Evolutionary conservation across 2,113 vertebrate genomes (phyloP), one percentile per base, ranked within the genome.

Genomic region (Pungitius pungitius): DNA sequence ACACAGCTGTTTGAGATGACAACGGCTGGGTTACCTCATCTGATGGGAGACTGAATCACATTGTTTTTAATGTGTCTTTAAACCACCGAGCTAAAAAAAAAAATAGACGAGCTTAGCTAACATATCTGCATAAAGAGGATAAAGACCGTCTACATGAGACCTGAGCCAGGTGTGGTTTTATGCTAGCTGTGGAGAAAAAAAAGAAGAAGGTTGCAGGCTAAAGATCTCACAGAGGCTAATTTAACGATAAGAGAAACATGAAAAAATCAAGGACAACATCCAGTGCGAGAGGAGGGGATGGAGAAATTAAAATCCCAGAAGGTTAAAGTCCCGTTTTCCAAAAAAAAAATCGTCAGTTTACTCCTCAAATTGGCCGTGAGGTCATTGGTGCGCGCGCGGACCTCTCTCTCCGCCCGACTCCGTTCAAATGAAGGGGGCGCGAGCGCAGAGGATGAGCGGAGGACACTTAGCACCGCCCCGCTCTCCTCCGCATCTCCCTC

Each of bases 401-500:
- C 30, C n/a, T 5, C 1, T 65, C 3, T 17, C 9, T 8, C 8
- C 12, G 18, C 27, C 15, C 8, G 63, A 14, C 69, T 75, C 67
- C 37, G 63, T 77, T 85, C 75, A 78, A 82, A 77, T 26, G 72
- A 33, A 42, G 5, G 55, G 35, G 58, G 35, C 30, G 30, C 30
- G 45, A 70, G 66, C 4, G 2, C 66, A 58, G 87, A 90, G 69
- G 85, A 84, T 80, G 88, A 79, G 63, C 69, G 87, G 72, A 82
- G 87, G 83, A 84, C 76, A 72, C 77, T 56, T 42, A 88, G 88
- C 0, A 75, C 87, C 88, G 88, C 87, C 86, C 65, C 63, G 65
- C 76, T 55, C 64, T 64, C 77, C 59, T 52, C 58, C 62, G 79
- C 85, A 83, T 78, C 84, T 84, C 70, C 83, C 83, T 77, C 88